Evolutionary conservation across 2,113 vertebrate genomes (phyloP), one percentile per base, ranked within the genome.

Genomic region (Calyptommatus sinebrachiatus): DNA sequence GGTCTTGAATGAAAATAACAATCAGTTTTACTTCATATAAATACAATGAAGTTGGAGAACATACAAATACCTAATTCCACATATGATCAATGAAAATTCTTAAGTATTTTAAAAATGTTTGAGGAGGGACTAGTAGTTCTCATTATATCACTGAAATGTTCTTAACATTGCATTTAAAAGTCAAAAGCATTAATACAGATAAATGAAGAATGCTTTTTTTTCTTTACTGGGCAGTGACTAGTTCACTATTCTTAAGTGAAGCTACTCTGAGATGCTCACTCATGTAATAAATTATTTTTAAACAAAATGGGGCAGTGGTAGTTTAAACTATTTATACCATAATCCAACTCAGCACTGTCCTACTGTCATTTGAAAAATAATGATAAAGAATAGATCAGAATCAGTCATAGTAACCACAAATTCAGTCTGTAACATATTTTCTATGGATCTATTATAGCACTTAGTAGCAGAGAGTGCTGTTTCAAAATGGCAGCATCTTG

Each of bases 401-500:
- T 61, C 26, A 46, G 1, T 18, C 35, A 26, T 16, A 53, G 28
- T n/a, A 11, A 46, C 35, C 61, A 65, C 10, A 70, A 26, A 60
- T 11, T 1, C 71, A n/a, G 35, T 1, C 35, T 60, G 1, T n/a
- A 66, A 45, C 16, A 48, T 41, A n/a, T 21, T 62, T 26, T 1
- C 50, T 11, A 71, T 21, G 41, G 50, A 24, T 70, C 10, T 41
- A 41, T 10, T 74, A 46, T 22, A 76, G n/a, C 26, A 63, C 26
- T 45, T 41, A 31, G 28, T 31, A 28, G 12, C 50, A 66, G 60
- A 26, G 8, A 14, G 28, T 35, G 28, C 48, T 73, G 63, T 75
- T 78, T 61, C 71, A 81, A 74, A 81, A 81, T 80, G 48, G 71
- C n/a, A n/a, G n/a, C 29, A 60, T 61, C 31, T 45, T 78, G 26